These are phyloP conservation scores for Metalampra italica DNA, from an alignment of 2,888 invertebrate species.

Conservation along the genomic window DNA sequence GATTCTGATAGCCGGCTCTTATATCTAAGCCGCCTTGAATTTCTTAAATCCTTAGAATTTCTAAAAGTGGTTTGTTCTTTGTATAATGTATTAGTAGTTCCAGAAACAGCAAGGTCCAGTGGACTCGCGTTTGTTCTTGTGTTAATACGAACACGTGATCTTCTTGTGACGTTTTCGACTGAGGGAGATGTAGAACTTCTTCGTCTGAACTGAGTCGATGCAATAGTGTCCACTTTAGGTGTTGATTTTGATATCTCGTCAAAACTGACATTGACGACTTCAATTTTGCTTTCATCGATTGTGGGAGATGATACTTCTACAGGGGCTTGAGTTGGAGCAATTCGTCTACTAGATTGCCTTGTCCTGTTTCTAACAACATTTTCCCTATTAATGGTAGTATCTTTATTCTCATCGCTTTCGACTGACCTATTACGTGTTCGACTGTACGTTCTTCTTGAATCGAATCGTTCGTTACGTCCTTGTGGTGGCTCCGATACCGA, in stretches of 20 bases:
- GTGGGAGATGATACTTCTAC: slow-evolving; percentile 33
- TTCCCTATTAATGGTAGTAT: slow-evolving; percentile 38
- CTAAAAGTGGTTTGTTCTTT: slow-evolving; percentile 55
- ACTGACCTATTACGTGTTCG: slow-evolving; percentile 51
- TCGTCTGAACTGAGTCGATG: slow-evolving; percentile 44
- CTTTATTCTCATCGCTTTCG: slow-evolving; percentile 32
- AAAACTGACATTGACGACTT: slow-evolving; percentile 43
- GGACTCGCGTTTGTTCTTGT: slow-evolving; percentile 43
- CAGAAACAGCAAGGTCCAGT: slow-evolving; percentile 53
- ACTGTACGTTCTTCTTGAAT: slow-evolving; percentile 53
- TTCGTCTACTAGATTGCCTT: slow-evolving; percentile 32
- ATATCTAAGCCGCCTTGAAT: slow-evolving; percentile 56
- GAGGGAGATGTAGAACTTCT: slow-evolving; percentile 43
- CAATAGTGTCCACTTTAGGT: slow-evolving; percentile 34
- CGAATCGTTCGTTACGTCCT: slow-evolving; percentile 55
- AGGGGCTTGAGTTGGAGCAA: slow-evolving; percentile 28
- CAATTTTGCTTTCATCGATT: slow-evolving; percentile 47
- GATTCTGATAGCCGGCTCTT: slow-evolving; percentile 52
- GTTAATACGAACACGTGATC: slow-evolving; percentile 44
- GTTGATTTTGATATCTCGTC: slow-evolving; percentile 44
- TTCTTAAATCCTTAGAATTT: slow-evolving; percentile 45
- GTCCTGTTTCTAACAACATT: slow-evolving; percentile 38
- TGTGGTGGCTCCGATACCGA: slow-evolving; percentile 28
- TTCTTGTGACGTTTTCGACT: slow-evolving; percentile 36
- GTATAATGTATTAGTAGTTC: slow-evolving; percentile 57